Conservation (phyloP, 2,888 invertebrate species). For the Drosophila algonquin region DNA sequence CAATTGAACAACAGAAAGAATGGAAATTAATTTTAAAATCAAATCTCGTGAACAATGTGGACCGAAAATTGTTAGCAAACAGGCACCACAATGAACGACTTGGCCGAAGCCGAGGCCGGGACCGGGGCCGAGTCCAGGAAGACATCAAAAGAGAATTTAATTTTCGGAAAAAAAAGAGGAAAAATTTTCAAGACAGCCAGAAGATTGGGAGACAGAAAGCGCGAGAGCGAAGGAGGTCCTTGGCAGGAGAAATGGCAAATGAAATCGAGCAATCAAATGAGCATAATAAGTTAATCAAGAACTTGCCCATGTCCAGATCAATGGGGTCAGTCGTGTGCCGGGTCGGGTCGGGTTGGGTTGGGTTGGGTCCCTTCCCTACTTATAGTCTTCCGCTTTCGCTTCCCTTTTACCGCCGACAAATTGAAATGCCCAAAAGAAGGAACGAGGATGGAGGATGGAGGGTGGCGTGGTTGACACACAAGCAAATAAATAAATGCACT, state of each 20-base stretch:
- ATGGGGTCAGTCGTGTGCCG: constrained; percentile 38
- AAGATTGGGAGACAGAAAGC: constrained; percentile 6
- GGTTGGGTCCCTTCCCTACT: background rate
- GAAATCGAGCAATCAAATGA: constrained; percentile 79
- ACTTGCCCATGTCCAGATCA: constrained; percentile 46
- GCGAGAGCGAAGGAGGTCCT: constrained; percentile 16
- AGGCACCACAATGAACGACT: constrained; percentile 37
- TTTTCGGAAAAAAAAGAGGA: constrained; percentile 48
- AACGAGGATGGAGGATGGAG: constrained; percentile 24
- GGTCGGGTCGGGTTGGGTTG: background rate
- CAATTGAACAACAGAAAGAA: constrained; percentile 36
- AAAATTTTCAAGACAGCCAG: constrained; percentile 18
- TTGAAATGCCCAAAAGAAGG: constrained; percentile 71
- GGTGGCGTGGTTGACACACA: constrained; percentile 67
- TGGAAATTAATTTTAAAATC: constrained; percentile 51
- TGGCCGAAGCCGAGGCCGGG: constrained; percentile 1
- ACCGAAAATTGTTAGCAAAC: background rate
- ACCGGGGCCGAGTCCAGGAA: constrained; percentile 38
- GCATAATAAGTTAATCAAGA: constrained; percentile 79
- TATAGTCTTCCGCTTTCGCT: background rate
- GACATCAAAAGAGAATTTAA: constrained; percentile 67
- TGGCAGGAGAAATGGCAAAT: constrained; percentile 62
- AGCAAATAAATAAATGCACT: constrained; percentile 78
- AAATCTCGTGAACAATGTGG: constrained; percentile 30
- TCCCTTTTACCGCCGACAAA: constrained; percentile 57